Base-by-base conservation (phyloP, 2,888 invertebrate genomes). In the Drosophila mulleri region DNA sequence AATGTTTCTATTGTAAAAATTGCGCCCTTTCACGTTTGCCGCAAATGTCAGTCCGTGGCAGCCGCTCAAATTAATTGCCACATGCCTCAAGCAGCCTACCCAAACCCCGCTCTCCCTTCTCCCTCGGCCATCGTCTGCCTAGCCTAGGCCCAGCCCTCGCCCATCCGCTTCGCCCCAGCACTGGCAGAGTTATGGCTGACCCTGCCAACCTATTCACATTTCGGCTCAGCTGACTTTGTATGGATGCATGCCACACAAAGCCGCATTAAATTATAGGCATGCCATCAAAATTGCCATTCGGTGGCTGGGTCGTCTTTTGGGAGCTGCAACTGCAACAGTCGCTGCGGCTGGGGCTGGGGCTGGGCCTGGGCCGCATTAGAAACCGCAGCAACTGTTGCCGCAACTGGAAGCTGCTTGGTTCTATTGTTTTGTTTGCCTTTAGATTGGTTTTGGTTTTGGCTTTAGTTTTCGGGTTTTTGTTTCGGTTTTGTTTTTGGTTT, bases 11-110 rank as follows among this genome's bases (percentile, higher is more conserved):
- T 81, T 84, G 78, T 76, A 67, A 73, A 69, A 64, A 69, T 75
- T 74, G 84, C 85, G 83, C 83, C 83, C 83, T 83, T 83, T 83
- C 88, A 83, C 83, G 83, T 84, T 87, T 61, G 74, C 70, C 82
- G 75, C 78, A 81, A 83, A 83, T 82, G 82, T 78, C 82, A 82
- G 58, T 60, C 72, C 47, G 26, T 74, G 75, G 70, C 77, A 72
- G 80, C 80, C 67, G 75, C 67, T 72, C 77, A 83, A 87, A 74
- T 83, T 83, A 87, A 75, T 80, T 67, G 83, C 74, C 76, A 73
- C 78, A 73, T 78, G 76, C 78, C 78, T 53, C 69, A 29, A 77
- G 57, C 44, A 58, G 58, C 48, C n/a, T n/a, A n/a, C n/a, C n/a
- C n/a, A n/a, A 29, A 0, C 48, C 12, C 2, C 20, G 2, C 39